phyloP scores from a whole-genome alignment of 2,797 vertebrate genomes.

The Orientallactaga sibirica region DNA sequence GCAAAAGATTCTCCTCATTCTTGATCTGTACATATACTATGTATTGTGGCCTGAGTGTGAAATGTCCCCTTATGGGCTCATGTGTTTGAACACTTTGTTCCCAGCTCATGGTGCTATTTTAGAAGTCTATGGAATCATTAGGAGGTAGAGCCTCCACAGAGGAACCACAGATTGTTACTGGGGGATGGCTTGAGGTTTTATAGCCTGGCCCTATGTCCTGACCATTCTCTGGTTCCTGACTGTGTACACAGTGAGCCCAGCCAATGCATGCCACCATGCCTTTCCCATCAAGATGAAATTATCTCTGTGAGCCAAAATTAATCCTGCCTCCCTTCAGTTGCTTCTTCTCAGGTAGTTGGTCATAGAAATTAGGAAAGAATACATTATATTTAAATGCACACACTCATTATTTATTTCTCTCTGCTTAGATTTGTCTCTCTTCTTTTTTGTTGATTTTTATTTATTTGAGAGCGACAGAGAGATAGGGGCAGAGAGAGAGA shows the following conservation, averaged over 20 bases:
- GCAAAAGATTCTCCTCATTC: slow-evolving; percentile 4
- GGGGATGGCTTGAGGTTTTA: neutral
- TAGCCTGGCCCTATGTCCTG: neutral
- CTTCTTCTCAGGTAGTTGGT: neutral
- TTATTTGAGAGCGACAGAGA: no score
- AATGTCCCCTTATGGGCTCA: neutral
- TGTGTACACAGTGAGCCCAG: neutral
- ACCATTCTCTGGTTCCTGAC: neutral
- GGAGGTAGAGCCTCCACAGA: neutral
- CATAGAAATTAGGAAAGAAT: neutral
- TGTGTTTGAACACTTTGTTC: neutral
- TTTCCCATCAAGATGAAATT: neutral
- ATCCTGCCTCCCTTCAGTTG: neutral
- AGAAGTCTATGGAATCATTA: neutral
- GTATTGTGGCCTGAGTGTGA: neutral
- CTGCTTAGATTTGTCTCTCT: neutral
- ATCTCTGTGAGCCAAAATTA: neutral
- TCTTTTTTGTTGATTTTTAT: neutral
- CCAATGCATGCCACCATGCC: no score
- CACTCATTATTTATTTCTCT: slow-evolving; percentile 26
- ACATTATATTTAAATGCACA: neutral
- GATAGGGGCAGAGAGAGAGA: no score
- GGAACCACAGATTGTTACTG: neutral
- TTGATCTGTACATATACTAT: neutral
- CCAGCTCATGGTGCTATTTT: neutral